Base-by-base conservation (phyloP, 1,140 invertebrate genomes). In the Contarinia nasturtii region DNA sequence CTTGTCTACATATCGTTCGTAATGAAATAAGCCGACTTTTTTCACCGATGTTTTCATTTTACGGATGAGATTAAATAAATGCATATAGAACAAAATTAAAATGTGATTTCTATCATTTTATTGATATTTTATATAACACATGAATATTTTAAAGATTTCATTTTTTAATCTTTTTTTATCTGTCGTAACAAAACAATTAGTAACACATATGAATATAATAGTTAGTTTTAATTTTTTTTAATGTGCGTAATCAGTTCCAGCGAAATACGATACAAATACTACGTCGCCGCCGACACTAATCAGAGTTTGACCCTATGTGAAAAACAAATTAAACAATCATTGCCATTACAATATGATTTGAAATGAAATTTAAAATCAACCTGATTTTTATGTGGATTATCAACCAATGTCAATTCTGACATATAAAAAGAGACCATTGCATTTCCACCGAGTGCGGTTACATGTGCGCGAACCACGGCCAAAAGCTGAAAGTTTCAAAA, bases 341-440 rank as follows among this genome's bases (percentile, higher is more conserved):
- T n/a, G 18, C 33, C 38, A 40, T 14, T 10, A 15, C 7, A 47
- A 36, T 47, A 18, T 5, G 8, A 36, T 40, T 8, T 47, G 5
- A 18, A 33, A 5, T 36, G 15, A 33, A 33, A 42, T n/a, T 44
- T 45, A 44, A 48, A 10, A 47, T 47, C 61, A 64, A 93, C 90
- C 76, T 96, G 91, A 71, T 95, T 95, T 69, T 95, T 95, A 61
- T 95, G 89, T 49, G 87, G 80, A 66, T 88, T 94, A 65, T 91
- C 84, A 46, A 86, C 74, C 17, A 97, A 68, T 51, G 91, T 78
- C 54, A 87, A 82, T 65, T 95, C 86, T 3, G 80, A 86, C 75
- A 95, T 82, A 59, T 89, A 90, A 66, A 90, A 94, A 0, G 89
- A 82, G 0, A 93, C 82, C 70, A 97, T 80, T 1, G 89, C 90